phyloP scores from a whole-genome alignment of 2,797 vertebrate genomes.

The Danio choprae region DNA sequence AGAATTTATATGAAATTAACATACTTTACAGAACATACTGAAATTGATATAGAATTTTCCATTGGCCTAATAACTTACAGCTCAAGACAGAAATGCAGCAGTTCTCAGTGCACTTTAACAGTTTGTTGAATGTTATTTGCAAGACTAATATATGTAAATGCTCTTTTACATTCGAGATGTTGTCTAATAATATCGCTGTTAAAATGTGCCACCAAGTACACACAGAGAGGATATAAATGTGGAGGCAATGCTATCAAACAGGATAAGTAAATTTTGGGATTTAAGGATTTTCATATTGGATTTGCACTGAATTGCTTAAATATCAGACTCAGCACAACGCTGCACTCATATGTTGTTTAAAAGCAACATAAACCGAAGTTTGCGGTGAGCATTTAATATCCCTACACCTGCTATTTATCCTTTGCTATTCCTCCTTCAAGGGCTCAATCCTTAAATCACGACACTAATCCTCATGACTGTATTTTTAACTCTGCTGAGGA shows the following conservation, averaged over 20 bases:
- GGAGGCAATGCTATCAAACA: neutral
- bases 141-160: neutral
- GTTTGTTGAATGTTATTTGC: neutral
- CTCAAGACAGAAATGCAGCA: neutral
- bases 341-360: constrained; percentile 2
- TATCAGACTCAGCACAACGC: constrained; percentile 1
- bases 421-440: constrained; percentile 64
- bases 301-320: constrained; percentile 18
- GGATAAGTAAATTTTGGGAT: constrained; percentile 26
- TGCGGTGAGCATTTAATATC: constrained; percentile 49
- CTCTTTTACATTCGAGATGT: neutral
- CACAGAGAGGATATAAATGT: neutral
- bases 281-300: constrained; percentile 29
- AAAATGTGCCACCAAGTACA: neutral
- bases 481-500: constrained; percentile 83
- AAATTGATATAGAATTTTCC: neutral
- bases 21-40: constrained; percentile 4
- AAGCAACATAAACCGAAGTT: constrained; percentile 30
- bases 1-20: constrained; percentile 61
- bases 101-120: neutral
- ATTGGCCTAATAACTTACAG: neutral
- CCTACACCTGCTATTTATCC: constrained; percentile 62
- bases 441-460: constrained; percentile 79
- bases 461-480: constrained; percentile 80
- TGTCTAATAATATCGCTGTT: neutral